Conservation (phyloP, 2,888 invertebrate species). For the Drosophila nr. perissopoda region DNA sequence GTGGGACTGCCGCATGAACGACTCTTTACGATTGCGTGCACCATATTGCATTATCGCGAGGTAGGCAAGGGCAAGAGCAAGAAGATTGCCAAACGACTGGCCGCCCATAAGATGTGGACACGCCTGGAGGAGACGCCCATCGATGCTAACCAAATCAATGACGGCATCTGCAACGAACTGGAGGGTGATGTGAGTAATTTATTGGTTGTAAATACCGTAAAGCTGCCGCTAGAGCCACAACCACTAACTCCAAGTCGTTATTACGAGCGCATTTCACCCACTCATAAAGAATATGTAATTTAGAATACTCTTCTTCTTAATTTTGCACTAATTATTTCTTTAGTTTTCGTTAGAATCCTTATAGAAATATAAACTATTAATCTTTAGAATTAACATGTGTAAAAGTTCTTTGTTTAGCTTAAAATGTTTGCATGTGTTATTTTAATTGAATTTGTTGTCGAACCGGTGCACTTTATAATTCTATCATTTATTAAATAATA, state of each 20-base stretch:
- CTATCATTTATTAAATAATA: background rate
- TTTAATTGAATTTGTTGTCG: background rate
- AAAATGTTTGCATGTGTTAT: background rate
- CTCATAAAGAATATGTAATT: constrained; percentile 32
- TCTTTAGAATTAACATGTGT: background rate
- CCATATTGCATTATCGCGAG: constrained; percentile 93
- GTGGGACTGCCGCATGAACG: constrained; percentile 95
- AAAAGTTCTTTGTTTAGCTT: background rate
- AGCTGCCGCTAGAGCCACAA: constrained; percentile 15
- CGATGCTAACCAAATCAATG: constrained; percentile 87
- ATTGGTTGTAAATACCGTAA: constrained; percentile 13
- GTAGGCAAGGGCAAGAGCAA: constrained; percentile 96
- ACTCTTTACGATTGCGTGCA: constrained; percentile 96
- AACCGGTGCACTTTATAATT: background rate
- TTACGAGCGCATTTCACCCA: constrained; percentile 40
- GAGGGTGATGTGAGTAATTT: constrained; percentile 88
- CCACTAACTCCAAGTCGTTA: constrained; percentile 14
- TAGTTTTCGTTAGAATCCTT: background rate
- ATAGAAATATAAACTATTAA: background rate
- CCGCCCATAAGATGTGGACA: constrained; percentile 97
- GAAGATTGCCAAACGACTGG: constrained; percentile 97
- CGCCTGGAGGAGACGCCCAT: constrained; percentile 91
- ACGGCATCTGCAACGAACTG: constrained; percentile 89
- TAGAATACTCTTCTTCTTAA: constrained; percentile 13
- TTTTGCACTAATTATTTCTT: background rate